Evolutionary conservation across 2,888 invertebrate genomes (phyloP).

Genomic region (Ophioninae sp.): DNA sequence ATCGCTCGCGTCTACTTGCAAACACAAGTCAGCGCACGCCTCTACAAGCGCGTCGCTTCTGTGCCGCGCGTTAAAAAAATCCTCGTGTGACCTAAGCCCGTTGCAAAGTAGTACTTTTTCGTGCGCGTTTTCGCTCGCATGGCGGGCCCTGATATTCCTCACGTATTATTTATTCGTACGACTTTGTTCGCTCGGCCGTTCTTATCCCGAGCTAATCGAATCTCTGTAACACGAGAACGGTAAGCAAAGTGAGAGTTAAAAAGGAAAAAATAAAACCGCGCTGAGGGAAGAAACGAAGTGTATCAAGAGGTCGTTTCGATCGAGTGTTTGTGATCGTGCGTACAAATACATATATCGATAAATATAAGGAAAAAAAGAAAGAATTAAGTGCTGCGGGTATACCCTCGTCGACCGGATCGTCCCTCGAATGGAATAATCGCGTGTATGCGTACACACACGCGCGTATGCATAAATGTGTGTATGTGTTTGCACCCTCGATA

Average conservation of each 20-base stretch:
- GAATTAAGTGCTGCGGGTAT: constrained; percentile 38
- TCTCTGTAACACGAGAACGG: constrained; percentile 61
- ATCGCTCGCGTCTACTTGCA: constrained; percentile 51
- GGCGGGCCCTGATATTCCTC: constrained; percentile 60
- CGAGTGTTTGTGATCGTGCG: constrained; percentile 43
- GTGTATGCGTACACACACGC: constrained; percentile 2
- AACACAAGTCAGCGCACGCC: not conserved
- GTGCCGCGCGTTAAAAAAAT: constrained; percentile 13
- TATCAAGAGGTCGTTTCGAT: constrained; percentile 33
- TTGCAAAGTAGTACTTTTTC: not conserved
- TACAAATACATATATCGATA: not conserved
- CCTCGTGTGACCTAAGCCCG: not conserved
- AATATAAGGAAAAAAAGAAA: not conserved
- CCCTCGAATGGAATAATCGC: constrained; percentile 41
- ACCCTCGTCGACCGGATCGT: constrained; percentile 36
- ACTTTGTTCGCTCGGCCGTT: constrained; percentile 45
- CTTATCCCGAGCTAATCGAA: constrained; percentile 43
- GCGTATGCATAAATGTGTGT: not conserved
- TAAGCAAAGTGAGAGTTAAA: constrained; percentile 36
- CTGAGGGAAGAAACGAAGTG: constrained; percentile 9
- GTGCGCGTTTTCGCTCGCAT: constrained; percentile 57
- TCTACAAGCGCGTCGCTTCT: constrained; percentile 23
- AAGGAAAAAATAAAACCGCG: not conserved
- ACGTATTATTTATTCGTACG: constrained; percentile 48
- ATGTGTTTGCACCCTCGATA: constrained; percentile 1